Evolutionary conservation across 1,140 invertebrate genomes (phyloP), one percentile per base, ranked within the genome.

Genomic region (Drusus annulatus): DNA sequence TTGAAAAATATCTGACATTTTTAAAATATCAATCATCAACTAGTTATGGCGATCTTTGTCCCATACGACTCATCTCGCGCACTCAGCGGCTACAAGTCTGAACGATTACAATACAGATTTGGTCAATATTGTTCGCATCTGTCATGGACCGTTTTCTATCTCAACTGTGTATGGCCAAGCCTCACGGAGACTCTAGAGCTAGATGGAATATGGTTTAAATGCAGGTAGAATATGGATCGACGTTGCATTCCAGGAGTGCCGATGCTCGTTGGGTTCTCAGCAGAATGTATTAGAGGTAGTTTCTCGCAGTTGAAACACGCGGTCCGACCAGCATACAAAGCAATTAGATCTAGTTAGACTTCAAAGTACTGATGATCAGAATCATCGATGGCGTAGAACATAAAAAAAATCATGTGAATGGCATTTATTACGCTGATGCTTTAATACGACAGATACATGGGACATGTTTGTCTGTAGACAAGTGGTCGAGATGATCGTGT

Each of bases 81-180:
- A 45, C 36, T 36, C 31, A 36, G 8, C 3, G n/a, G n/a, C 25
- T 28, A 28, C 5, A n/a, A n/a, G 25, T 45, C 36, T 10, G 7
- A 13, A 45, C 16, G n/a, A 69, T 69, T 69, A 69, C 17, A 69
- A 69, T 69, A 69, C 17, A 51, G 31, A 69, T 69, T 69, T 69
- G 65, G 65, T 69, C 31, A 17, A 19, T 45, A 69, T 13, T 45
- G 36, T 19, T 50, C n/a, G 21, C 65, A 69, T 45, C 28, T 69
- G 65, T 69, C 65, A 69, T 50, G n/a, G 13, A 31, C 7, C 5
- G 28, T 65, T 28, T 28, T 60, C 56, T 45, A 45, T 69, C 36
- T 17, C 17, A 0, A 2, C 65, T 69, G n/a, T 19, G 65, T 69
- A 69, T 50, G 65, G 65, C n/a, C 8, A 69, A 51, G 19, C 36